These are phyloP conservation scores for Penaeus vannamei DNA, from an alignment of 1,140 invertebrate species.

Conservation along the genomic window DNA sequence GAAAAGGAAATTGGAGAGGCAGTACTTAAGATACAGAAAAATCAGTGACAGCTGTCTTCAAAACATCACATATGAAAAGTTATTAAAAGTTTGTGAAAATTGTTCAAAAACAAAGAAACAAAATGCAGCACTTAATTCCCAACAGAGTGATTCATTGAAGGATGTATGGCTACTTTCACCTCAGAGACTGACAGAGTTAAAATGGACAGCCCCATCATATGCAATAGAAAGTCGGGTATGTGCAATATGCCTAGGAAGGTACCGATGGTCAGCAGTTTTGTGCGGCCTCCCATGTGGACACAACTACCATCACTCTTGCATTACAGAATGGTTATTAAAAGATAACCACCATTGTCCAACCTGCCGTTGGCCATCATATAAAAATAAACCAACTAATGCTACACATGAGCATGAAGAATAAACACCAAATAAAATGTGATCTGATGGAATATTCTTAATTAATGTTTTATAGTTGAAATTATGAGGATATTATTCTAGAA, in stretches of 20 bases:
- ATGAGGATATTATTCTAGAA: too few species aligned
- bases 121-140: conserved; percentile 2
- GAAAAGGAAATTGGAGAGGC: conserved; percentile 57
- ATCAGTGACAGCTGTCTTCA: conserved; percentile 31
- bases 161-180: conserved; percentile 51
- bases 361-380: conserved; percentile 59
- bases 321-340: conserved; percentile 58
- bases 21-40: conserved; percentile 42
- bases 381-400: conserved; percentile 13
- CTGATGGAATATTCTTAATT: too few species aligned
- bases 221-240: conserved; percentile 58
- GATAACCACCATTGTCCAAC: conserved; percentile 62
- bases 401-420: conserved; percentile 53
- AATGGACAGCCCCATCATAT: conserved; percentile 55
- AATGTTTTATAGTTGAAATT: too few species aligned
- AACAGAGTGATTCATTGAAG: not conserved
- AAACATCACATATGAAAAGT: conserved; percentile 50
- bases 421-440: too few species aligned
- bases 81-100: conserved; percentile 54
- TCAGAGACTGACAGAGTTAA: conserved; percentile 57
- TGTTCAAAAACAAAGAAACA: conserved; percentile 57
- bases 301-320: conserved; percentile 57
- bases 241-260: conserved; percentile 57
- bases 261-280: conserved; percentile 56
- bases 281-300: conserved; percentile 60